These are phyloP conservation scores for Helogale parvula DNA, from an alignment of 2,113 vertebrate genomes.

Conservation along the genomic window DNA sequence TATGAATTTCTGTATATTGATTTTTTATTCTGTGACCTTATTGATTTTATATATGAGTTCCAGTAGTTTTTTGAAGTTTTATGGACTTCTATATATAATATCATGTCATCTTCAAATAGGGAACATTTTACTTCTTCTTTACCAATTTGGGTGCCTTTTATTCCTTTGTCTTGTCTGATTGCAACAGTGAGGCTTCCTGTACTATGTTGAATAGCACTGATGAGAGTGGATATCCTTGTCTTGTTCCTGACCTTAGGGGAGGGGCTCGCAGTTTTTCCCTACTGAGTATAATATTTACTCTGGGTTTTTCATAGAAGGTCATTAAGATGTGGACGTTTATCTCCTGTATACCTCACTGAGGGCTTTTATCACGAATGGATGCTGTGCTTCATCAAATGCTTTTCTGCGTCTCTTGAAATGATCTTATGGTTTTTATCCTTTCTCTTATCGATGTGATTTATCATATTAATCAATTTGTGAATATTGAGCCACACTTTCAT, in stretches of 20 bases:
- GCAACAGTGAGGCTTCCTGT: neutral
- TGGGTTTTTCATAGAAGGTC: neutral
- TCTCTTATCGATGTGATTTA: neutral
- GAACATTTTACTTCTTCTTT: neutral
- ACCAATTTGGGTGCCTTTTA: neutral
- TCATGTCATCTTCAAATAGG: neutral
- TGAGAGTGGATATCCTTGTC: neutral
- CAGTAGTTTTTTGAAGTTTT: neutral
- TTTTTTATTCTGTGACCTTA: neutral
- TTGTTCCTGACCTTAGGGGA: neutral
- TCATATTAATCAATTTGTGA: neutral
- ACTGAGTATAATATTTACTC: neutral
- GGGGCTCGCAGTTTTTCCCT: neutral
- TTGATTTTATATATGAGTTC: neutral
- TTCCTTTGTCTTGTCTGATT: neutral
- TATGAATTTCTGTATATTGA: neutral
- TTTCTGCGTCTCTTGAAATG: neutral
- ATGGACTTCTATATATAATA: neutral
- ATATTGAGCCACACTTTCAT: neutral
- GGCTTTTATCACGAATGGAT: neutral
- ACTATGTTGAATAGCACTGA: neutral
- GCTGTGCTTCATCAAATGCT: neutral
- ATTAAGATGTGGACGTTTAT: neutral
- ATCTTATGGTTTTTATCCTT: neutral
- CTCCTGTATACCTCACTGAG: neutral